Evolutionary conservation across 2,113 vertebrate genomes (phyloP), one percentile per base, ranked within the genome.

Genomic region (Pelmatolapia mariae): DNA sequence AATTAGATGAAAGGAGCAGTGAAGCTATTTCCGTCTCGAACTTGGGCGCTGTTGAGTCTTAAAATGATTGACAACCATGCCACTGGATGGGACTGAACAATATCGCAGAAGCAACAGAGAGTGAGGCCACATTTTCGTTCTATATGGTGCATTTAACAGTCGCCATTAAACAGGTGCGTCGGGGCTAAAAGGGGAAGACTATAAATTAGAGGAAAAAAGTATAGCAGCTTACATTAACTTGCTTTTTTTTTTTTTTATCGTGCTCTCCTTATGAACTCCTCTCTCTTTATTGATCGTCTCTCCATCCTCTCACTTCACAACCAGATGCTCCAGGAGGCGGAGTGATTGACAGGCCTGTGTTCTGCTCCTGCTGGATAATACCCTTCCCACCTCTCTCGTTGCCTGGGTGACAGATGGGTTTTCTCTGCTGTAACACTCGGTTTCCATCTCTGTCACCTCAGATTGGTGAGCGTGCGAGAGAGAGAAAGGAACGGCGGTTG

Each of bases 391-490:
- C 63, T 84, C 53, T 84, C 79, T 71, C 63, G 94, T 94, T 95
- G 90, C 94, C 91, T 92, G 80, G 93, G 94, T 94, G 95, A 96
- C 92, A 88, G 92, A 95, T 93, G 93, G 86, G 89, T 89, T 94
- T 93, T 91, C 91, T 91, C 66, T 40, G 84, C 78, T 19, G 59
- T 94, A 93, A 92, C 87, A 63, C 87, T 94, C 59, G 0, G 56
- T 93, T 91, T 94, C 89, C 63, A 83, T 92, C 89, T 91, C 78
- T 88, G 90, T 92, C 94, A 89, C 90, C 89, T 92, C 88, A 84
- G 84, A 90, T 85, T 83, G 63, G 81, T 76, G 91, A 82, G 87
- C 3, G 61, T 56, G 80, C 56, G 52, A 61, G 66, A 63, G 87
- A 73, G 80, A 61, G 80, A 36, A 52, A 15, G 53, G 66, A 76